phyloP scores from a whole-genome alignment of 2,797 vertebrate genomes.

The Ctenopoma kingsleyae region DNA sequence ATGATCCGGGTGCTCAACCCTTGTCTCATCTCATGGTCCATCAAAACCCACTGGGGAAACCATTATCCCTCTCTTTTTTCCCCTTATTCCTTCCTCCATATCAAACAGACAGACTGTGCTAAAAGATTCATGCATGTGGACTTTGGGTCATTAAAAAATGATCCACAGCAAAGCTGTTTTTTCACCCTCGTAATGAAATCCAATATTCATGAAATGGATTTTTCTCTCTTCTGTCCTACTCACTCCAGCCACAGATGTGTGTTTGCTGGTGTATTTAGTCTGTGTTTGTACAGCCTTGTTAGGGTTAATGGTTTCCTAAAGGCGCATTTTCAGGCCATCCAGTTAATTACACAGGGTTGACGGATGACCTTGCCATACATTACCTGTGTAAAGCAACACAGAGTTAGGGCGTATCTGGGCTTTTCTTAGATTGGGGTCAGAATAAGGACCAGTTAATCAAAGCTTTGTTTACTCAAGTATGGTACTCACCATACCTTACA shows the following conservation, averaged over 20 bases:
- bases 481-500: conserved; percentile 7
- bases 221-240: conserved; percentile 63
- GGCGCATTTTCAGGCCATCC: conserved; percentile 66
- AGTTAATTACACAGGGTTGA: conserved; percentile 78
- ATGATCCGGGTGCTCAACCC: conserved; percentile 45
- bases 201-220: conserved; percentile 86
- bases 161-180: conserved; percentile 80
- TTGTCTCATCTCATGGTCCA: conserved; percentile 51
- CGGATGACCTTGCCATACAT: conserved; percentile 64
- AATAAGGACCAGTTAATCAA: conserved; percentile 71
- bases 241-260: conserved; percentile 53
- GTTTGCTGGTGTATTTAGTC: conserved; percentile 73
- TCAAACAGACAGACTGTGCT: conserved; percentile 77
- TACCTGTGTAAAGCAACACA: conserved; percentile 65
- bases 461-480: conserved; percentile 59
- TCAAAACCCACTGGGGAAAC: conserved; percentile 50
- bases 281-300: conserved; percentile 74
- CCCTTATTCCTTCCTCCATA: conserved; percentile 50
- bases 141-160: conserved; percentile 86
- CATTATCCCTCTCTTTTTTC: conserved; percentile 34
- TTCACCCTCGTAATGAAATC: conserved; percentile 83
- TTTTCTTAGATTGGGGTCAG: conserved; percentile 68
- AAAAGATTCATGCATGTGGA: conserved; percentile 86
- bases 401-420: conserved; percentile 41
- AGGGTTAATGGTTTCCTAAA: conserved; percentile 83